phyloP scores from a whole-genome alignment of 2,113 vertebrate genomes.

The Poeciliopsis occidentalis region DNA sequence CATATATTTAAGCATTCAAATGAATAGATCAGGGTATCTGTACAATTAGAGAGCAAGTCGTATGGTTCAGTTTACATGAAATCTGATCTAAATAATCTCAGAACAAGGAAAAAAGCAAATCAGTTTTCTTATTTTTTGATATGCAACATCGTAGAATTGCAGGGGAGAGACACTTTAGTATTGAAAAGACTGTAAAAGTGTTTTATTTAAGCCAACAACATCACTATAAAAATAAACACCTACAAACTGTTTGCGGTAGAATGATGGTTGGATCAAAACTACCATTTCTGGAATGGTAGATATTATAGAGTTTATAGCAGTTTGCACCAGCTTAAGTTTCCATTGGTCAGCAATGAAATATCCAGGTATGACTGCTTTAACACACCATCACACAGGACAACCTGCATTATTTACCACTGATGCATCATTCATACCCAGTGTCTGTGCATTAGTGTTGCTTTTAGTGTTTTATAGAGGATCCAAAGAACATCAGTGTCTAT shows the following conservation, averaged over 20 bases:
- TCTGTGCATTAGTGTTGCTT: slow-evolving; percentile 22
- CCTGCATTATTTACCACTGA: slow-evolving; percentile 70
- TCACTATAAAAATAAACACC: not conserved
- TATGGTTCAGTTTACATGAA: too few species aligned
- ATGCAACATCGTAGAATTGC: not conserved
- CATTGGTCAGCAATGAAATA: slow-evolving; percentile 52
- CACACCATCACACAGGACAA: slow-evolving; percentile 41
- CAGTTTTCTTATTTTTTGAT: not conserved
- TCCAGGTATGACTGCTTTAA: slow-evolving; percentile 51
- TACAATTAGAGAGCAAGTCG: not conserved
- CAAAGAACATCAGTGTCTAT: slow-evolving; percentile 24
- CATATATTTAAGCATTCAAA: not conserved
- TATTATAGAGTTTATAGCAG: slow-evolving; percentile 30
- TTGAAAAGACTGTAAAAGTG: too few species aligned
- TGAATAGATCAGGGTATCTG: not conserved
- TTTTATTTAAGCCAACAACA: not conserved
- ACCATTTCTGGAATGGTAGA: slow-evolving; percentile 4
- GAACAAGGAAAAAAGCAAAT: not conserved
- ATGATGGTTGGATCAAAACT: slow-evolving; percentile 20
- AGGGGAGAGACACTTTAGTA: not conserved
- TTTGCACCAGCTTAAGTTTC: slow-evolving; percentile 28
- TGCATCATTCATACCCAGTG: slow-evolving; percentile 66
- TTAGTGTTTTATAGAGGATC: slow-evolving; percentile 18
- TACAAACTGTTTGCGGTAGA: slow-evolving; percentile 2
- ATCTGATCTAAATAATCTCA: too few species aligned